Evolutionary conservation across 1,140 invertebrate species (phyloP), one percentile per base, ranked within the genome.

Genomic region (Neelides sp.): DNA sequence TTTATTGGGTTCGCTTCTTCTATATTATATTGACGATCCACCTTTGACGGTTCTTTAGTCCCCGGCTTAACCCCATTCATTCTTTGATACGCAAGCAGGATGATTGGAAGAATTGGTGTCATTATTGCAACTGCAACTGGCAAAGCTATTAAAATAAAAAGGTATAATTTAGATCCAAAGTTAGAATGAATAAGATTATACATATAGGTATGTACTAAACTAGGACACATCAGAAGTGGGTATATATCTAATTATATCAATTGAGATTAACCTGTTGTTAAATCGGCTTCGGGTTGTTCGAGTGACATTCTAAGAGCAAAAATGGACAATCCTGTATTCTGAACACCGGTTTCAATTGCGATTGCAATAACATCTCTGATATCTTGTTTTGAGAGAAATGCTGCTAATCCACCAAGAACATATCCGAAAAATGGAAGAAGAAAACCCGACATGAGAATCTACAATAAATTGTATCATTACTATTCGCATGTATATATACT

Each of bases 331-430:
- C 90, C 91, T 0, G 90, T 93, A 69, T 96, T 95, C 69, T 95
- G 91, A 45, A 95, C 80, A 34, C 91, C 91, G 13, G 89, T 91
- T 71, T 96, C 91, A 50, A 95, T 82, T 4, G 84, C 79, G 60
- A 96, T 91, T 2, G 91, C 86, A 1, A 90, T 69, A 5, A 79
- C 70, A 63, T 94, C 83, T 15, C 70, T 62, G 27, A 70, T 61
- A 4, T 74, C 65, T 65, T 85, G 82, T 36, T 73, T 69, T 12
- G 76, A 73, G 2, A 82, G 13, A 27, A 67, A 64, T 0, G 83
- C 77, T 1, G 75, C 43, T 24, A 75, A 19, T 51, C 75, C 81
- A 23, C 88, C 91, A 27, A 81, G 69, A 3, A 78, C 32, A 68
- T 92, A 97, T 4, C 92, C 93, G 19, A 85, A 64, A 76, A 83